Base-by-base conservation (phyloP, 30 jellyfish, hydroid and myxozoan species). In the Aurelia sp. region DNA sequence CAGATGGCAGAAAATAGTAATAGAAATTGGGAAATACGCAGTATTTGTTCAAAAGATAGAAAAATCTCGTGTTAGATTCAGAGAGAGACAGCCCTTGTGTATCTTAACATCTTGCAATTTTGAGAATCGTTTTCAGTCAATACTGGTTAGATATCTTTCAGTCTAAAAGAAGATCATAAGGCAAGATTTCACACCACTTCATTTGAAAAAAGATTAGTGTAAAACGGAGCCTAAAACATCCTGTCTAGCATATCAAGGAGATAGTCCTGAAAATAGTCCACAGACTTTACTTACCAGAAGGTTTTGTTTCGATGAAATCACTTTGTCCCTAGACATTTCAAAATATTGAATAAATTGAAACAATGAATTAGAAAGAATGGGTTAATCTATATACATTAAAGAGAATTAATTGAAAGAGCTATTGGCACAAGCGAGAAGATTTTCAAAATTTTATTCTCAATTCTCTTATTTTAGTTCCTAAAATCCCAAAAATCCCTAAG, bases 241-340 rank as follows among this genome's bases (percentile, higher is more conserved):
- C 0, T 59, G 23, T 59, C 23, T 59, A 21, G 69, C 23, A 59
- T 9, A 12, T 18, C 23, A 59, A 59, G 33, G 11, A 1, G 35
- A 59, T 44, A 44, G 55, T 11, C 27, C 12, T 18, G 33, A 12
- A 59, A 18, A 59, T 6, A 3, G 6, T n/a, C 0, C 2, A 59
- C 13, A 15, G 69, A 15, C 0, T 9, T 18, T 18, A 59, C 69
- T n/a, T 59, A 59, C 69, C 59, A 22, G 77, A 9, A 22, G 50
- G 13, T 71, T 71, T 22, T n/a, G 55, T 15, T 71, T 66, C 37
- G 40, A 18, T 21, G 62, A 59, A 52, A 74, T 74, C 12, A 74
- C 17, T 17, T 9, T 51, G 52, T 19, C 73, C 35, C 31, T 27
- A 53, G 20, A 53, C 12, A 17, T 5, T 17, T 68, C 53, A 9